Evolutionary conservation across 2,113 vertebrate genomes (phyloP).

Genomic region (Gopherus evgoodei): DNA sequence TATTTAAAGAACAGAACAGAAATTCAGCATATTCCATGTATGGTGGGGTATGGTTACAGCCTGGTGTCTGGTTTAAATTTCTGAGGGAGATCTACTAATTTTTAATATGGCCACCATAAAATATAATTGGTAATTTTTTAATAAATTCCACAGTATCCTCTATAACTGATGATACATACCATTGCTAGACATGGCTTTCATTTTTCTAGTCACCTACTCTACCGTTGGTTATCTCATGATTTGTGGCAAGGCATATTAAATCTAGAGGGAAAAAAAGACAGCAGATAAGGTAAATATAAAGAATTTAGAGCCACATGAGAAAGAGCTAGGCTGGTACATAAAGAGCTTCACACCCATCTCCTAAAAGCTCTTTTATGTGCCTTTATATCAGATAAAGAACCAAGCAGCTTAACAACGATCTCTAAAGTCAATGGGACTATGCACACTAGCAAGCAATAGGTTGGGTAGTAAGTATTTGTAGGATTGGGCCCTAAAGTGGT

Average conservation of each 20-base stretch:
- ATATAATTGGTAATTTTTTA: not conserved
- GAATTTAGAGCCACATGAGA: not conserved
- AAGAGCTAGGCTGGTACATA: not conserved
- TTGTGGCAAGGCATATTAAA: not conserved
- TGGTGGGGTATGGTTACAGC: not conserved
- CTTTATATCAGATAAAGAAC: not conserved
- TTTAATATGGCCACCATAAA: not conserved
- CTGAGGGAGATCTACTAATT: not conserved
- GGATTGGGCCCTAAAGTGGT: not conserved
- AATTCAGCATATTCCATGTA: not conserved
- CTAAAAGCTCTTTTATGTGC: not conserved
- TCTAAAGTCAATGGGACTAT: not conserved
- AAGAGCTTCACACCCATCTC: not conserved
- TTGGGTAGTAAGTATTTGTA: not conserved
- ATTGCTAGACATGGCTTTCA: not conserved
- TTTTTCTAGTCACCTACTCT: not conserved
- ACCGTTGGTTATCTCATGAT: not conserved
- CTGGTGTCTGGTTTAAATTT: not conserved
- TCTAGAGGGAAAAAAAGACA: not conserved
- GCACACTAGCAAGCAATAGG: not conserved
- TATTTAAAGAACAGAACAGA: not conserved
- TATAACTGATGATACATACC: not conserved
- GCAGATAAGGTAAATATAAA: not conserved
- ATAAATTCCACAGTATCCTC: not conserved
- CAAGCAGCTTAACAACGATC: not conserved